Base-by-base conservation (phyloP, 1,140 invertebrate species). In the Leucophenga varia region DNA sequence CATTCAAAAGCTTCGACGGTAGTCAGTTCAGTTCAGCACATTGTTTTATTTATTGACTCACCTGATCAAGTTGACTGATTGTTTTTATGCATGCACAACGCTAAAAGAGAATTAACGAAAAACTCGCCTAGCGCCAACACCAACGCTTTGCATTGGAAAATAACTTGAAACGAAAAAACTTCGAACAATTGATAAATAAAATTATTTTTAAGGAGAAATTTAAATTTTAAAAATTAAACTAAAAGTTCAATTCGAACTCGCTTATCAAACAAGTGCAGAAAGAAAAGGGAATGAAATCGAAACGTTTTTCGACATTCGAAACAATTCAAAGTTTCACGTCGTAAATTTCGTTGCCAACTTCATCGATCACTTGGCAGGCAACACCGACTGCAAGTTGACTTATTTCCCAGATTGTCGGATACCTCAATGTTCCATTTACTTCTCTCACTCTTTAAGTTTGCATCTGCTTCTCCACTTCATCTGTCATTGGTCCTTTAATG, bases 251-350 rank as follows among this genome's bases (percentile, higher is more conserved):
- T 17, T 14, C 21, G 10, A 14, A 16, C 18, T 35, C 18, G 14
- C 14, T 35, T 35, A 35, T 35, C 18, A 17, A 35, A 17, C 18
- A 16, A 14, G 18, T 35, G 18, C 5, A 17, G 5, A 35, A 35
- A 14, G 18, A 17, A 38, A 2, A 16, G 20, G n/a, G 47, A 58
- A 58, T 50, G 57, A 68, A 69, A 64, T 64, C 64, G 60, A 68
- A 64, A 49, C 64, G 17, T 38, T 19, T 38, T 38, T 12, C n/a
- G 64, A 59, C 64, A 69, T 69, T 65, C 61, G 65, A 67, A 64
- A 65, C 59, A 63, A 64, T 72, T 72, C 64, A 64, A 72, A 65
- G 68, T 72, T 64, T 59, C 68, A 72, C 61, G 59, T 72, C 64
- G 55, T 72, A 72, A 72, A 72, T 72, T 72, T 57, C 48, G 57